Base-by-base conservation (phyloP, 2,113 vertebrate genomes). In the Craseonycteris thonglongyai region DNA sequence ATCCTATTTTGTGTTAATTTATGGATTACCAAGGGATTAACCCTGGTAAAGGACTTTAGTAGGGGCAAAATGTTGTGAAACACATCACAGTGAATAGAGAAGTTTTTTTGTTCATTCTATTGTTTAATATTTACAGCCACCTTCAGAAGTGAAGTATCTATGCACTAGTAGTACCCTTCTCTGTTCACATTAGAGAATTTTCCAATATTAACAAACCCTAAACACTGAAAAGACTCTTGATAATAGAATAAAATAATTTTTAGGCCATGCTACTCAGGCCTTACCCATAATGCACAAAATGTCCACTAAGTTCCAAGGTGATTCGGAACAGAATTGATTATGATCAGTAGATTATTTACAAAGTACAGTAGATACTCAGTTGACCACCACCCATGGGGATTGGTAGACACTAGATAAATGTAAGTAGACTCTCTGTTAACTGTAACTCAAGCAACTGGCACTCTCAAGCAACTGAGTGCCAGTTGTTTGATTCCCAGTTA, bases 1-100 rank as follows among this genome's bases (percentile, higher is more conserved):
- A 92, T 51, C 87, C 61, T 92, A 35, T 63, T 96, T 95, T 91
- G 51, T 82, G 40, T 90, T 95, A 93, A 51, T 42, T 83, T 76
- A 78, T 79, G 63, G 68, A 35, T 90, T 83, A 91, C 56, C 24
- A 82, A 92, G 30, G 47, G 35, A 92, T 96, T 96, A 93, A 66
- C 49, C 85, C 30, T 85, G 61, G 28, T 61, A 91, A 49, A 28
- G 2, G 42, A 58, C 6, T 91, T 91, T 88, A 61, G 88, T 82
- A 84, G 24, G 47, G 33, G 7, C 47, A 75, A 88, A 94, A 96
- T 76, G 59, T 85, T 96, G n/a, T 85, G 58, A 88, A 42, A 88
- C 42, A 79, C 3, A 65, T 8, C 12, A 76, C 49, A 78, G n/a
- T 88, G 78, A 95, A 94, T 16, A 94, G 21, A 16, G 71, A 85